Evolutionary conservation across 2,797 vertebrate genomes (phyloP).

Genomic region (Gymnothorax reevesii): DNA sequence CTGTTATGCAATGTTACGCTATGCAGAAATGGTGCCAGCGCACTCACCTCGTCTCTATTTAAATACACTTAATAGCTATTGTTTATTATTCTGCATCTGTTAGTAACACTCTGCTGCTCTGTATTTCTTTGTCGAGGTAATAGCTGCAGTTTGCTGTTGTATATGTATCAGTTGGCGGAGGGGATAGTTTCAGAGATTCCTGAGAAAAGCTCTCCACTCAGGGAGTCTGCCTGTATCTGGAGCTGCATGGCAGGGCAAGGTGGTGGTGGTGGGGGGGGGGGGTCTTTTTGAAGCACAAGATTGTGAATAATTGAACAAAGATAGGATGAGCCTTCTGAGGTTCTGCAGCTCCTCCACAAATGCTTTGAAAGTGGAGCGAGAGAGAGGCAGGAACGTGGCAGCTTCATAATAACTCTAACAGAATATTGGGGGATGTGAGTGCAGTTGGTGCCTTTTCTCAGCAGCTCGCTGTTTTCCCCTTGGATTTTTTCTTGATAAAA

Average conservation of each 20-base stretch:
- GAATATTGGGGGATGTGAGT: not conserved
- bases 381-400: conserved; percentile 14
- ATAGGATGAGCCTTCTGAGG: conserved; percentile 73
- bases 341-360: conserved; percentile 69
- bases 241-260: conserved; percentile 55
- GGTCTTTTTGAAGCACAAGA: conserved; percentile 69
- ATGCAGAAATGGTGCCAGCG: conserved; percentile 48
- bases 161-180: not conserved
- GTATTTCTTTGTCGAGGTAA: conserved; percentile 8
- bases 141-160: not conserved
- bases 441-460: not conserved
- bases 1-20: conserved; percentile 47
- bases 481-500: not conserved
- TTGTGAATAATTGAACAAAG: conserved; percentile 88
- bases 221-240: conserved; percentile 51
- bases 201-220: conserved; percentile 53
- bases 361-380: conserved; percentile 52
- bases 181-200: not conserved
- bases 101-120: not conserved
- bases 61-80: not conserved
- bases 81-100: not conserved
- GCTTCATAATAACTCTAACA: not conserved
- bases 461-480: not conserved
- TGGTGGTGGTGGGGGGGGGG: no score
- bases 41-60: conserved; percentile 37